Evolutionary conservation across 2,113 vertebrate species (phyloP).

Genomic region (Proteles cristata): DNA sequence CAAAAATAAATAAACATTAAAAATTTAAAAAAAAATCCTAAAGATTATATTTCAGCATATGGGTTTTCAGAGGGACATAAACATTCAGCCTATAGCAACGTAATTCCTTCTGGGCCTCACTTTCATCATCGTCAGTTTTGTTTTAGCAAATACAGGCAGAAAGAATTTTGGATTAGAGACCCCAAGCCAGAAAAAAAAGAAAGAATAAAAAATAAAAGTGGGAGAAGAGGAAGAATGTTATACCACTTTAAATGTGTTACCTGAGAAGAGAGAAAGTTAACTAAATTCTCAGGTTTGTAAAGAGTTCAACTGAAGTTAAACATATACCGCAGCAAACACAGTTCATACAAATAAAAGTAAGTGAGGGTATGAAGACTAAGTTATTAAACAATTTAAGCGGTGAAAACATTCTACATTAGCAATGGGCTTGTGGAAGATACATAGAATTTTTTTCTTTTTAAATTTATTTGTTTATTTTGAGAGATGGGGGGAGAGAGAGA

Average conservation of each 20-base stretch:
- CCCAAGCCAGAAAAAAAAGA: background rate
- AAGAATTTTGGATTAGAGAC: background rate
- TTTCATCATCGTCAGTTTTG: background rate
- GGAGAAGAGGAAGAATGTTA: background rate
- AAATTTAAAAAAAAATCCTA: background rate
- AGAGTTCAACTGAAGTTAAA: background rate
- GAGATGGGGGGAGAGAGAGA: no score
- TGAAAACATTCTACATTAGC: background rate
- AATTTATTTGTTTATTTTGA: no score
- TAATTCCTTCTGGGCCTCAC: background rate
- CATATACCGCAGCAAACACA: background rate
- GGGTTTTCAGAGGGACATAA: background rate
- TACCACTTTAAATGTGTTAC: background rate
- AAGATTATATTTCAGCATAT: background rate
- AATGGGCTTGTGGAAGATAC: background rate
- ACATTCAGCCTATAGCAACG: background rate
- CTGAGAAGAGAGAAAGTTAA: background rate
- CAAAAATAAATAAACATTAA: no score
- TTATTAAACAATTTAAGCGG: background rate
- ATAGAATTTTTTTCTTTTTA: background rate
- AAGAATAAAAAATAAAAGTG: background rate
- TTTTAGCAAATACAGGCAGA: background rate
- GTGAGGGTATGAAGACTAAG: no score
- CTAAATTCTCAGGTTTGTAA: background rate
- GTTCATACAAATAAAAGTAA: background rate